Base-by-base conservation (phyloP, 2,888 invertebrate genomes). In the Tortrix viridana region DNA sequence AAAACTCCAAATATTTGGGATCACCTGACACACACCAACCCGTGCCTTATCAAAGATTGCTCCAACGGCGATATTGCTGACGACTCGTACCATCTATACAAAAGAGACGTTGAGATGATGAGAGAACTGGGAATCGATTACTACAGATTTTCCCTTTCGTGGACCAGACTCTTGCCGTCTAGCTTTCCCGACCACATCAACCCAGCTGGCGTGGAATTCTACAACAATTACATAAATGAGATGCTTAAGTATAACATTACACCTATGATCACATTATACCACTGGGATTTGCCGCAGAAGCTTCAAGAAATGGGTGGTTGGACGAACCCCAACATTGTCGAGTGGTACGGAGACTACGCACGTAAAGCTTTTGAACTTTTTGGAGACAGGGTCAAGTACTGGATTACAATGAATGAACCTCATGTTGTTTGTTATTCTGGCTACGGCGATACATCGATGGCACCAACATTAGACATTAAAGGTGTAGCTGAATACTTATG, bases 1-100 rank as follows among this genome's bases (percentile, higher is more conserved):
- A 94, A 93, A 77, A 81, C 92, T 0, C 89, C 91, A 81, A 93
- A 89, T 61, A 94, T 94, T 65, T 95, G 95, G 95, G 95, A 95
- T 78, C 85, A 79, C 59, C 78, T 94, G 70, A 90, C 93, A 1
- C 94, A 94, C 46, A 69, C 58, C 12, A 48, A 72, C 2, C 80
- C 93, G 0, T 92, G 93, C 20, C 81, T 85, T 46, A 90, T 94
- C 20, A 76, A 59, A 2, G 93, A 94, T 69, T 74, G 85, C 18
- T 89, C 92, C 16, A 94, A 90, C 61, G 95, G 92, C 0, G 94
- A 95, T 71, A 79, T 94, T 2, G 90, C 94, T 0, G 88, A 92
- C 48, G 93, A 95, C 70, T 92, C 93, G 18, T 94, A 94, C 74
- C 87, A 94, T 74, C 88, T 90, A 66, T 94, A 93, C 73, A 85